A percentile compares a stretch with the other conserved stretches of the same genome.
Conservation (phyloP, 1,140 invertebrate genomes). For the Lucilia cuprina region DNA sequence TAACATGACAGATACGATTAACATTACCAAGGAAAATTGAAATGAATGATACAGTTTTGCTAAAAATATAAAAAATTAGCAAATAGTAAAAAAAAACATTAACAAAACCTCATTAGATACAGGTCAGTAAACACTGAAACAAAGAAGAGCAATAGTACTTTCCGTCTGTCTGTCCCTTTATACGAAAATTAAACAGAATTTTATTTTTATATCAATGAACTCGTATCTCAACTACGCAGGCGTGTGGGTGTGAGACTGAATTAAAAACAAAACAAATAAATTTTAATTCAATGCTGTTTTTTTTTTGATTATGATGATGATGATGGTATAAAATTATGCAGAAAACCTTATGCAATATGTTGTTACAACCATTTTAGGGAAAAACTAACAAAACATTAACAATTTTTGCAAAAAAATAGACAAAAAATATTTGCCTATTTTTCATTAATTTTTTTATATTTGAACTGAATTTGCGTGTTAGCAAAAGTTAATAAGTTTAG, state of each 20-base stretch:
- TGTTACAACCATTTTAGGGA: conserved; percentile 19
- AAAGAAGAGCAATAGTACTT: background rate
- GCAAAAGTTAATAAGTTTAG: conserved; percentile 17
- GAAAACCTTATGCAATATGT: conserved; percentile 19
- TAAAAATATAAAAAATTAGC: background rate
- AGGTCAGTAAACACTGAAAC: background rate
- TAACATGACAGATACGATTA: background rate
- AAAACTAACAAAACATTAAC: conserved; percentile 9
- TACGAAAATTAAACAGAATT: conserved; percentile 15
- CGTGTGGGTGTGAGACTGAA: conserved; percentile 18
- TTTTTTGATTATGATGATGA: background rate
- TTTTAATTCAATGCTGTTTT: background rate
- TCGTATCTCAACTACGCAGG: background rate
- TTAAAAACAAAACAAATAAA: background rate
- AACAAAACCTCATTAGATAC: background rate
- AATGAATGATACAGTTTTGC: background rate
- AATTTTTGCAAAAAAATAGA: background rate
- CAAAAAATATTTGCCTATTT: background rate
- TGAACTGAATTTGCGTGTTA: background rate
- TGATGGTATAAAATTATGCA: background rate
- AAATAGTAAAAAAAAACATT: background rate
- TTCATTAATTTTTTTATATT: background rate
- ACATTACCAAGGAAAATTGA: background rate
- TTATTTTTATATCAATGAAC: conserved; percentile 18
- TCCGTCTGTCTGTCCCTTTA: background rate